phyloP scores from a whole-genome alignment of 2,888 invertebrate genomes.

The Iphiclides podalirius region DNA sequence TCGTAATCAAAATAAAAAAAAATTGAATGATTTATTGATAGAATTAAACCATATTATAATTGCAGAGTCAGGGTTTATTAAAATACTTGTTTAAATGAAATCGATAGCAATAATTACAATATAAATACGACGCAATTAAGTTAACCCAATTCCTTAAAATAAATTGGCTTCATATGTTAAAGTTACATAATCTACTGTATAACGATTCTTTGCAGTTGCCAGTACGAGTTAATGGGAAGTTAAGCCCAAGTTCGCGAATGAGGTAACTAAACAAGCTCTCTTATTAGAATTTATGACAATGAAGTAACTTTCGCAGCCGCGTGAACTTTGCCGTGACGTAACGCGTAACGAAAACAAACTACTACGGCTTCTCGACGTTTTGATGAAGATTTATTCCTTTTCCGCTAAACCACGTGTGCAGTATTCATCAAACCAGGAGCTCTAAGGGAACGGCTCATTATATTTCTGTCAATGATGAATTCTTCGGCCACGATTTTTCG shows the following conservation, averaged over 20 bases:
- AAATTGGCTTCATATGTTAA: background rate
- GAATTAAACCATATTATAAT: too few relatives aligned
- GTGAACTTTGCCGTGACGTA: constrained; percentile 18
- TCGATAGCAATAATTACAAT: too few relatives aligned
- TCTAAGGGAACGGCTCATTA: constrained; percentile 37
- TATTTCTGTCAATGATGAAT: constrained; percentile 61
- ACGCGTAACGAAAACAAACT: constrained; percentile 37
- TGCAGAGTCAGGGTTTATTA: too few relatives aligned
- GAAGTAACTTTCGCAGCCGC: constrained; percentile 20
- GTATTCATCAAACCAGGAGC: constrained; percentile 51
- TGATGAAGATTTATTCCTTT: constrained; percentile 63
- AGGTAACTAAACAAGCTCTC: constrained; percentile 23
- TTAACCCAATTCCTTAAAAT: background rate
- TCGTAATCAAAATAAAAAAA: too few relatives aligned
- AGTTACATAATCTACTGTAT: constrained; percentile 9
- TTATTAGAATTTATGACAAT: constrained; percentile 25
- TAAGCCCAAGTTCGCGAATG: constrained; percentile 18
- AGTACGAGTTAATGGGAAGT: constrained; percentile 17
- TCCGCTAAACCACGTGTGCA: constrained; percentile 54
- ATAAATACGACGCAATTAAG: background rate
- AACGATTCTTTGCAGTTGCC: constrained; percentile 19
- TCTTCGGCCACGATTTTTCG: constrained; percentile 53
- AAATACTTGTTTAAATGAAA: too few relatives aligned
- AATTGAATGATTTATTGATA: too few relatives aligned
- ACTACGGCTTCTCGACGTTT: constrained; percentile 36